Conservation (phyloP, 1,140 invertebrate genomes). For the Condylostylus longicornis region DNA sequence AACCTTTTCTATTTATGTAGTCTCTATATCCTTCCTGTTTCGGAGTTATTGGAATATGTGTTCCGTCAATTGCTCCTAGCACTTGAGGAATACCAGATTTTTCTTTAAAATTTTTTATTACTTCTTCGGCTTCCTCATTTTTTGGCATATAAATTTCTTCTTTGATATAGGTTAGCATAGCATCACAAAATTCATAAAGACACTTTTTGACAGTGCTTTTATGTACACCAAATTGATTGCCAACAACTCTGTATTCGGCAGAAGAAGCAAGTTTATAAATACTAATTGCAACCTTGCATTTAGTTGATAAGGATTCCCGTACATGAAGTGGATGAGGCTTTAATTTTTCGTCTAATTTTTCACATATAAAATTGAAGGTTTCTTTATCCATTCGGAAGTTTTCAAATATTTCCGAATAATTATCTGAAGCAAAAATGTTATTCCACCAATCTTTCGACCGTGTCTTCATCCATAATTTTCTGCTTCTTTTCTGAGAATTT, state of each 20-base stretch:
- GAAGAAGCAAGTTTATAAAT: conserved; percentile 13
- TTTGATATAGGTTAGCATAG: conserved; percentile 4
- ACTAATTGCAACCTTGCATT: conserved; percentile 11
- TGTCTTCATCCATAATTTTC: neutral
- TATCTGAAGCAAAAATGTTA: neutral
- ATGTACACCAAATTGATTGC: conserved; percentile 13
- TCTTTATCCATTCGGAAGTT: neutral
- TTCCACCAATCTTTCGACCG: neutral
- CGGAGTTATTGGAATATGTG: conserved; percentile 1
- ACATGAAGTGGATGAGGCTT: neutral
- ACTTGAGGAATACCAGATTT: conserved; percentile 11
- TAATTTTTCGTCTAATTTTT: neutral
- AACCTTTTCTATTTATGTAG: conserved; percentile 17
- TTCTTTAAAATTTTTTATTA: conserved; percentile 9
- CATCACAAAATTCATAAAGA: conserved; percentile 7
- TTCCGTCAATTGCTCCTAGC: conserved; percentile 13
- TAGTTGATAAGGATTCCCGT: neutral
- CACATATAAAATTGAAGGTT: neutral
- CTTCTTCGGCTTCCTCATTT: neutral
- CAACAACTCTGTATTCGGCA: conserved; percentile 13
- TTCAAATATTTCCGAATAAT: neutral
- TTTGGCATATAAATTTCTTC: conserved; percentile 1
- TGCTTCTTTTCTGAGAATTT: too few species aligned
- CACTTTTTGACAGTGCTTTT: conserved; percentile 9
- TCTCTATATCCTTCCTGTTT: conserved; percentile 11